Percentiles rank a stretch among this genome's conserved stretches.
Evolutionary conservation across 2,113 vertebrate species (phyloP).

Genomic region (Pao palembangensis): DNA sequence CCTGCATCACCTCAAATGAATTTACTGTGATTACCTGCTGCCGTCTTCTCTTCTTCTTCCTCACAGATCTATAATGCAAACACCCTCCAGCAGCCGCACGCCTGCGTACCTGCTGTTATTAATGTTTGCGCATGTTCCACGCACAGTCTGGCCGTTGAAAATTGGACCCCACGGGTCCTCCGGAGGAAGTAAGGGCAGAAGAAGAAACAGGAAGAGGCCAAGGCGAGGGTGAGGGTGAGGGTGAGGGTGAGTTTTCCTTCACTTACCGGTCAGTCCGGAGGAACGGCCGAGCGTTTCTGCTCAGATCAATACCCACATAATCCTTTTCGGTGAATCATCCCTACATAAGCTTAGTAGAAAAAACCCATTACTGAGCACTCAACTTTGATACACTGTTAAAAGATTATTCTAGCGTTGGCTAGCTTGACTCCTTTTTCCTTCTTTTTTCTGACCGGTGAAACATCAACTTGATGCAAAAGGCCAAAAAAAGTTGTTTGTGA

Average conservation of each 20-base stretch:
- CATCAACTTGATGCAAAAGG: no score
- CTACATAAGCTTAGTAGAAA: conserved; percentile 7
- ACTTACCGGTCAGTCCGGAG: background rate
- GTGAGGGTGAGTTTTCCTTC: background rate
- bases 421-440: background rate
- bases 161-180: conserved; percentile 34
- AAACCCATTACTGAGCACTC: conserved; percentile 18
- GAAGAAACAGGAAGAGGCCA: conserved; percentile 5
- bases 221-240: conserved; percentile 3
- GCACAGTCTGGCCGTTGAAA: conserved; percentile 28
- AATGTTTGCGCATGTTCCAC: background rate
- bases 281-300: no score
- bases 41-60: conserved; percentile 19
- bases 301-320: conserved; percentile 25
- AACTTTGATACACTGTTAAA: conserved; percentile 18
- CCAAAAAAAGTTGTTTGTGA: no score
- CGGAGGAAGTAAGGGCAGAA: conserved; percentile 11
- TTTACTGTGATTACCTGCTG: conserved; percentile 51
- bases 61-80: conserved; percentile 51
- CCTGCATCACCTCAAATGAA: conserved; percentile 45
- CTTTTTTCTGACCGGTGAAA: no score
- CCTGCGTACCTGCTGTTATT: conserved; percentile 2
- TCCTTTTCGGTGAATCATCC: conserved; percentile 11
- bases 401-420: conserved; percentile 23
- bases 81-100: conserved; percentile 16